A percentile compares a stretch with the other conserved stretches of the same genome.
These are phyloP conservation scores for Myrmecobius fasciatus DNA, from an alignment of 2,113 vertebrate species.

Conservation along the genomic window DNA sequence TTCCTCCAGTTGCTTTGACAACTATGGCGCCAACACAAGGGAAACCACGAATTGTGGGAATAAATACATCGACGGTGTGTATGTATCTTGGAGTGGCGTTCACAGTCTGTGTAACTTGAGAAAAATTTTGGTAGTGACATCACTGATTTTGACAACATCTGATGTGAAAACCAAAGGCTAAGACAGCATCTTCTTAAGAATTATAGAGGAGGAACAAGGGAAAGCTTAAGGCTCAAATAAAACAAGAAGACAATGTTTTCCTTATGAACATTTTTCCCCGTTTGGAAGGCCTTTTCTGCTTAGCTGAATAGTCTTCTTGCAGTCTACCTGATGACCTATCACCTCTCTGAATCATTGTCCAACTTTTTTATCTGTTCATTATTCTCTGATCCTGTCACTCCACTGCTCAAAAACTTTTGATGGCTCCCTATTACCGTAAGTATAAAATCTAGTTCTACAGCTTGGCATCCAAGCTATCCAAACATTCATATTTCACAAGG, in stretches of 20 bases:
- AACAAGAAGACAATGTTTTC: not conserved
- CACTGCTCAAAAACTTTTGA: not conserved
- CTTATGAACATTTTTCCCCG: not conserved
- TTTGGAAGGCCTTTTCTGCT: not conserved
- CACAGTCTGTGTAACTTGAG: conserved; percentile 36
- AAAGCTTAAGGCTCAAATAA: not conserved
- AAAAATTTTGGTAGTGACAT: conserved; percentile 44
- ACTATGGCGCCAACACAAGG: conserved; percentile 18
- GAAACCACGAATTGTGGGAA: conserved; percentile 28
- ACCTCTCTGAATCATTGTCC: not conserved
- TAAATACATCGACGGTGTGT: conserved; percentile 13
- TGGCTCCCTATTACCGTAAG: not conserved
- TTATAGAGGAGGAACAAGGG: not conserved
- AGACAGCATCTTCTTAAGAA: not conserved
- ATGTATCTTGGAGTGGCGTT: conserved; percentile 42
- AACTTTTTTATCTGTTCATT: not conserved
- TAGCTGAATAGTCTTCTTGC: not conserved
- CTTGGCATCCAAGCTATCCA: not conserved
- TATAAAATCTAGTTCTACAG: not conserved
- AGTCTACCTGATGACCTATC: not conserved
- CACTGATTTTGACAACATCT: conserved; percentile 29
- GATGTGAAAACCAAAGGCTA: not conserved
- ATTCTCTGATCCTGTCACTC: too few species aligned
- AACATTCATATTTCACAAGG: not conserved
- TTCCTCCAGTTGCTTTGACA: conserved; percentile 46